phyloP scores from a whole-genome alignment of 1,140 invertebrate species.

The Lethocerus indicus region DNA sequence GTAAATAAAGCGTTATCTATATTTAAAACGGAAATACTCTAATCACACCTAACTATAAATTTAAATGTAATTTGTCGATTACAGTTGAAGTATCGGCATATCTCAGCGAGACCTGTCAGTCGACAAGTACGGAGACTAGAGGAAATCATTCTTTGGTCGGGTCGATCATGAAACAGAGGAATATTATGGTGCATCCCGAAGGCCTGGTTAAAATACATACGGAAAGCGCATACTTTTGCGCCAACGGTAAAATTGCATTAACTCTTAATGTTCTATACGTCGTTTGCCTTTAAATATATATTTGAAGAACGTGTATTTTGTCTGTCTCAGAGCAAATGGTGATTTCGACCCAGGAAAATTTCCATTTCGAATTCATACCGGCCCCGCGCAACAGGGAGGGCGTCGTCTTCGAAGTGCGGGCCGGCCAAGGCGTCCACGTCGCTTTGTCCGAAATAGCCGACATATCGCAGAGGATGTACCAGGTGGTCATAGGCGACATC shows the following conservation, averaged over 20 bases:
- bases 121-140: conserved; percentile 15
- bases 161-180: conserved; percentile 33
- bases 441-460: conserved; percentile 31
- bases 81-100: conserved; percentile 42
- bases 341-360: conserved; percentile 38
- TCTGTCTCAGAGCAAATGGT: conserved; percentile 34
- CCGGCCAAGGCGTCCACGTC: conserved; percentile 34
- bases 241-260: conserved; percentile 31
- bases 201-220: conserved; percentile 36
- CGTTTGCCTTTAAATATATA: neutral
- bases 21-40: too few relatives aligned
- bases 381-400: conserved; percentile 38
- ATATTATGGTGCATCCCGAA: conserved; percentile 35
- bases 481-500: conserved; percentile 35
- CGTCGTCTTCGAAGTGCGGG: conserved; percentile 34
- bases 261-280: neutral
- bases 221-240: conserved; percentile 47
- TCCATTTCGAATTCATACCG: conserved; percentile 39
- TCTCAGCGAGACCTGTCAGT: conserved; percentile 37
- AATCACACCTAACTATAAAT: too few relatives aligned
- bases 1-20: conserved; percentile 20
- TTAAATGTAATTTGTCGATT: conserved; percentile 19
- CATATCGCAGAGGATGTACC: conserved; percentile 35
- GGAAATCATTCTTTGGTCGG: conserved; percentile 35
- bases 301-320: neutral